Evolutionary conservation across 1,140 invertebrate genomes (phyloP), one percentile per base, ranked within the genome.

Genomic region (Caenorhabditis latens): DNA sequence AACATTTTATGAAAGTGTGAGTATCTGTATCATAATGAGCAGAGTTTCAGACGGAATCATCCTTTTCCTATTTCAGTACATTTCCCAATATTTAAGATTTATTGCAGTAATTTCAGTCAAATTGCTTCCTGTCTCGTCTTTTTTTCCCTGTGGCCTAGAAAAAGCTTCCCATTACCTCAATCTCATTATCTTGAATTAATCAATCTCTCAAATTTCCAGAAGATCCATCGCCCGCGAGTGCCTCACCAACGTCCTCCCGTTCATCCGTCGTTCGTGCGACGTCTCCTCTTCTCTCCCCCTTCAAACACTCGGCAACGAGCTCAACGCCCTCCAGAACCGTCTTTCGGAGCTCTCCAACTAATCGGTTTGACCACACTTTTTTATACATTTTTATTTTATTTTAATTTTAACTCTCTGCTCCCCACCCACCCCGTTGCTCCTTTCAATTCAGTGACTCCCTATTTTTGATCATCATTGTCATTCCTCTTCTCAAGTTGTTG

Each of bases 301-400:
- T 24, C 71, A 79, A 50, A 50, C 8, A 13, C 71, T 79, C n/a
- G 71, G 71, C n/a, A 79, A 24, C 40, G 71, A 79, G 46, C 71
- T 79, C 71, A 79, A 46, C 4, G 71, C 43, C 24, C 71, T 79
- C 6, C 71, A 79, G 46, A 79, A 79, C 46, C 71, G 71, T 11
- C 71, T 79, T 14, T 79, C 71, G 4, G 71, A 79, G 24, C 42
- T 79, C 3, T 79, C 71, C 5, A 79, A 79, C 46, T 79, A 79
- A 79, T n/a, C n/a, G 2, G 32, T 13, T 50, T 50, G 8, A 53
- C 24, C 19, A 50, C 42, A 7, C 11, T 79, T 50, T 43, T 50
- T 79, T 50, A 32, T 11, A 11, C 6, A 5, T 63, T 63, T 7
- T 46, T 71, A 8, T 46, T 71, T 71, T 71, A 71, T 46, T 19